Evolutionary conservation across 2,797 vertebrate genomes (phyloP).

Genomic region (Cuculus canorus): DNA sequence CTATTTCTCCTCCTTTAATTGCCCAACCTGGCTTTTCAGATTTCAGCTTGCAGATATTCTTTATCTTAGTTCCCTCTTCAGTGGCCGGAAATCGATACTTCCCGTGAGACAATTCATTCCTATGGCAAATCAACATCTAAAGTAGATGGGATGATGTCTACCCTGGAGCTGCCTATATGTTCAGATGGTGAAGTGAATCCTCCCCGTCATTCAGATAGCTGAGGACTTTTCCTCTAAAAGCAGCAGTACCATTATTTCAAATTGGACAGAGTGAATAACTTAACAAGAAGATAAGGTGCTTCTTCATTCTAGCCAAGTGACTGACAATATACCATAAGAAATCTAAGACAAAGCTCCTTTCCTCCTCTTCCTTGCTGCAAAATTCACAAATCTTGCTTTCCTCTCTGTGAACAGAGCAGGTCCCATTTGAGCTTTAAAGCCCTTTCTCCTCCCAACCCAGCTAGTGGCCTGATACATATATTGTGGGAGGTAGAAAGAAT

Average conservation of each 20-base stretch:
- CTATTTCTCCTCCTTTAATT: not conserved
- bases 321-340: not conserved
- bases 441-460: not conserved
- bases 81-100: not conserved
- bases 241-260: not conserved
- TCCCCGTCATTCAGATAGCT: not conserved
- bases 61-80: not conserved
- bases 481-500: not conserved
- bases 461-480: rapidly evolving
- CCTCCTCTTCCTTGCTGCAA: not conserved
- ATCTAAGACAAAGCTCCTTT: not conserved
- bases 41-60: not conserved
- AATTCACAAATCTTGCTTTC: not conserved
- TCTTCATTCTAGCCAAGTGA: not conserved
- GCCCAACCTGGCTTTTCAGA: not conserved
- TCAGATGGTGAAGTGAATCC: not conserved
- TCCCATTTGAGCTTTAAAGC: not conserved
- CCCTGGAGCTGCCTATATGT: not conserved
- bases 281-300: not conserved
- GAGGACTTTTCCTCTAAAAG: not conserved
- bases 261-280: not conserved
- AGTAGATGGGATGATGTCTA: not conserved
- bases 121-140: not conserved
- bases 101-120: not conserved
- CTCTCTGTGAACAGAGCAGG: not conserved